Evolutionary conservation across 1,140 invertebrate species (phyloP), one percentile per base, ranked within the genome.

Genomic region (Gryllus bimaculatus): DNA sequence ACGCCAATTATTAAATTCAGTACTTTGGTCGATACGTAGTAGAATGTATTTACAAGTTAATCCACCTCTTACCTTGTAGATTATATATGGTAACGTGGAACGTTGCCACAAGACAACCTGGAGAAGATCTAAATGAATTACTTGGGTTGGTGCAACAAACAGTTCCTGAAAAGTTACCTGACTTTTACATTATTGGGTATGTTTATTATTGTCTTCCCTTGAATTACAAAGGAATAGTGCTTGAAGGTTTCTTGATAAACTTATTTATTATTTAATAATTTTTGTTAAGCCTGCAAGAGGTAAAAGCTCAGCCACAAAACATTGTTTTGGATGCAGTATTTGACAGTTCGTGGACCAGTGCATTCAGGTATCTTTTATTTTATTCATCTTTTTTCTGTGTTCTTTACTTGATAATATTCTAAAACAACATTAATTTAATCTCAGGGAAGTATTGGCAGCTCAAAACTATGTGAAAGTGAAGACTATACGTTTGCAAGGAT

Each of bases 221-320:
- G 26, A 39, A 39, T 39, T 7, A 7, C 54, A 66, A 13, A 3
- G 3, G 3, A 66, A 0, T 21, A 20, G 0, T 75, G 7, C 74
- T 20, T 18, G 73, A 73, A 73, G 7, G 8, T 73, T 73, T 7
- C 26, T 15, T 76, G 18, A 76, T 8, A 47, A 26, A 7, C 49
- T 78, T 20, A 20, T 75, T 73, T 74, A 73, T n/a, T 21, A 73
- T 39, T 80, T 74, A 74, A n/a, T 76, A 66, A 74, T 76, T 78
- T 80, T 82, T 81, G 83, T 87, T 79, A 82, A 94, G 93, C n/a
- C 87, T 96, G 79, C 95, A 97, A 88, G 95, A 97, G 88, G 92
- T 97, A 0, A 96, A 95, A 84, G 92, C 93, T 5, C 93, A 95
- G 82, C 94, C 94, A 8, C 93, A 95, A 83, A 94, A 95, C 85